phyloP scores from a whole-genome alignment of 1,140 invertebrate species.

The Linepithema humile region DNA sequence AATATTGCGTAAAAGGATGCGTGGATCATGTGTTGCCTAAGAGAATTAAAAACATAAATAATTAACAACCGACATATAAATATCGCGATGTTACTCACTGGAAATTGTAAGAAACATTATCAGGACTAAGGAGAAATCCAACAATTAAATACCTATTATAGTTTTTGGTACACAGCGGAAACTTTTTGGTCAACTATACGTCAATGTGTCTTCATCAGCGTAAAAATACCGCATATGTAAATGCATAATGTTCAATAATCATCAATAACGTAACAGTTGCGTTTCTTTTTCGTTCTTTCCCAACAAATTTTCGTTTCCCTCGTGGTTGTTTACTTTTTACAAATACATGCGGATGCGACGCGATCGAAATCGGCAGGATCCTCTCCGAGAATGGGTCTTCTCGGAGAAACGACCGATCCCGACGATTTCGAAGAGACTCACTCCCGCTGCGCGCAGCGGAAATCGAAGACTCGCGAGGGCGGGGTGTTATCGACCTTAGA shows the following conservation, averaged over 20 bases:
- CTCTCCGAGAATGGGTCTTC: background rate
- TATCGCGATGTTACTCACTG: constrained; percentile 1
- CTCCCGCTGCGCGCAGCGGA: background rate
- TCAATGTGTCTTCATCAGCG: background rate
- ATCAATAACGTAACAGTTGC: background rate
- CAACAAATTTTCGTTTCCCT: background rate
- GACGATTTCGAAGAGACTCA: constrained; percentile 15
- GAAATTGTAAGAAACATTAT: constrained; percentile 7
- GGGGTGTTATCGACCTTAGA: constrained; percentile 62
- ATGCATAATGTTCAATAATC: constrained; percentile 13
- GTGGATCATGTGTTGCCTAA: background rate
- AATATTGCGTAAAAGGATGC: background rate
- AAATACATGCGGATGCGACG: background rate
- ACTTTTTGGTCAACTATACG: constrained; percentile 47
- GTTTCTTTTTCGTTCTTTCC: background rate
- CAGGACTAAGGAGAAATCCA: constrained; percentile 13
- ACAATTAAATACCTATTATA: constrained; percentile 35
- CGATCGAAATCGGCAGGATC: background rate
- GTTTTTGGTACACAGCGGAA: constrained; percentile 44
- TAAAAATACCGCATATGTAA: background rate
- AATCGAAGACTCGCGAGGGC: background rate
- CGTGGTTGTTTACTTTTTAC: background rate
- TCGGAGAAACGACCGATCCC: background rate
- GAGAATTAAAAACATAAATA: constrained; percentile 15
- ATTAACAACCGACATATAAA: constrained; percentile 1